These are phyloP conservation scores for Dinomys branickii DNA, from an alignment of 2,113 vertebrate species.

Conservation along the genomic window DNA sequence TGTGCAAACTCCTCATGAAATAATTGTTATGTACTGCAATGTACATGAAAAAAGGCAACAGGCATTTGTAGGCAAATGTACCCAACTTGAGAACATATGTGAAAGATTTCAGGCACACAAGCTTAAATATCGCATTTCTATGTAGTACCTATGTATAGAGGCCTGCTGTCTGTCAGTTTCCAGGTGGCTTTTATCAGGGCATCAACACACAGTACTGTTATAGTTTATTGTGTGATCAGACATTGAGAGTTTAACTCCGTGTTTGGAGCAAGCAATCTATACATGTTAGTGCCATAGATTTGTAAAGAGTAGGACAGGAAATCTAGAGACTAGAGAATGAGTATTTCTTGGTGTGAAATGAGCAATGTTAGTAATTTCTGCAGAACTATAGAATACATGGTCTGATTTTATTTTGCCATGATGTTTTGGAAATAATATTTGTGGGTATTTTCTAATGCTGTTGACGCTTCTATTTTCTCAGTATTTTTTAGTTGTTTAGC, in stretches of 20 bases:
- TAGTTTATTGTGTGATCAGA: background rate
- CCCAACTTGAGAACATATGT: background rate
- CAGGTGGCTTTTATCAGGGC: background rate
- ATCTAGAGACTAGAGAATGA: background rate
- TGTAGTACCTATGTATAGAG: background rate
- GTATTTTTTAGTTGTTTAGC: constrained; percentile 66
- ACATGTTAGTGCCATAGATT: background rate
- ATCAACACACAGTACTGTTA: background rate
- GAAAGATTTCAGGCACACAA: background rate
- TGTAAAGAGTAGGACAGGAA: background rate
- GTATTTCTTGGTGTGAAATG: background rate
- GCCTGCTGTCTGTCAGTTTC: background rate
- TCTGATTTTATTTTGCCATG: background rate
- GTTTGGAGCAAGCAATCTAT: background rate
- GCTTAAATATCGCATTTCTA: background rate
- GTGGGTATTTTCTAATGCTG: constrained; percentile 52
- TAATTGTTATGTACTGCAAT: background rate
- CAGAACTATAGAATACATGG: background rate
- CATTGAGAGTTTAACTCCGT: background rate
- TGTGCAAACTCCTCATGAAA: background rate
- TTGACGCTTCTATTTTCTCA: background rate
- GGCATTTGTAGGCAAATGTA: background rate
- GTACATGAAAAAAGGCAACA: background rate
- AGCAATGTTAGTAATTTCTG: constrained; percentile 25
- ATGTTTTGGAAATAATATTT: constrained; percentile 53